A percentile compares a stretch with the other conserved stretches of the same genome.
phyloP scores from a whole-genome alignment of 2,797 vertebrate genomes.

The Hirundo rustica region DNA sequence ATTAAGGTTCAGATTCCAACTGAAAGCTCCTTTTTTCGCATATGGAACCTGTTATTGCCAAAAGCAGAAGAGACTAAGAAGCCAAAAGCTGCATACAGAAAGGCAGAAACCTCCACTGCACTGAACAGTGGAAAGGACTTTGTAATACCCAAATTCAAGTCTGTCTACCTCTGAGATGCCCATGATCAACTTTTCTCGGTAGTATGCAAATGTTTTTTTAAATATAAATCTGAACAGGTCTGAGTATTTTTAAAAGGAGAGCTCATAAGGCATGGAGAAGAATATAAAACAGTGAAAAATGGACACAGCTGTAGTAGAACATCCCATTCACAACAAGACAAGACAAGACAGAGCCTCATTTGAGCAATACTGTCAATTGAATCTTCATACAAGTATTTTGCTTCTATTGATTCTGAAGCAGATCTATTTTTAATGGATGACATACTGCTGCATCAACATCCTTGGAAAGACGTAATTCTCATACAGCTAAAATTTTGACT shows the following conservation, averaged over 20 bases:
- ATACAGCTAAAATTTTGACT: background rate
- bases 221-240: background rate
- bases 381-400: background rate
- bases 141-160: background rate
- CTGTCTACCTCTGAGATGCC: background rate
- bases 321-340: background rate
- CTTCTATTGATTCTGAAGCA: background rate
- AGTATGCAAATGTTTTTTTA: background rate
- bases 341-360: slow-evolving; percentile 16
- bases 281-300: background rate
- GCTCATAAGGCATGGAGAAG: slow-evolving; percentile 15
- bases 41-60: background rate
- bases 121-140: background rate
- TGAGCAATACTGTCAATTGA: background rate
- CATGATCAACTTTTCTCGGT: background rate
- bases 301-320: background rate
- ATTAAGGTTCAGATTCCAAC: slow-evolving; percentile 24
- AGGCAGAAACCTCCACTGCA: slow-evolving; percentile 31
- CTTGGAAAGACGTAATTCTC: slow-evolving; percentile 1
- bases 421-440: background rate
- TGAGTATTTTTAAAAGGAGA: slow-evolving; percentile 5
- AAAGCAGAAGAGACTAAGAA: slow-evolving; percentile 48
- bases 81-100: slow-evolving; percentile 29
- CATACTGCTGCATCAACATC: background rate
- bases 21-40: slow-evolving; percentile 4